Evolutionary conservation across 2,888 invertebrate genomes (phyloP), one percentile per base, ranked within the genome.

Genomic region (Trachelus troglodyta): DNA sequence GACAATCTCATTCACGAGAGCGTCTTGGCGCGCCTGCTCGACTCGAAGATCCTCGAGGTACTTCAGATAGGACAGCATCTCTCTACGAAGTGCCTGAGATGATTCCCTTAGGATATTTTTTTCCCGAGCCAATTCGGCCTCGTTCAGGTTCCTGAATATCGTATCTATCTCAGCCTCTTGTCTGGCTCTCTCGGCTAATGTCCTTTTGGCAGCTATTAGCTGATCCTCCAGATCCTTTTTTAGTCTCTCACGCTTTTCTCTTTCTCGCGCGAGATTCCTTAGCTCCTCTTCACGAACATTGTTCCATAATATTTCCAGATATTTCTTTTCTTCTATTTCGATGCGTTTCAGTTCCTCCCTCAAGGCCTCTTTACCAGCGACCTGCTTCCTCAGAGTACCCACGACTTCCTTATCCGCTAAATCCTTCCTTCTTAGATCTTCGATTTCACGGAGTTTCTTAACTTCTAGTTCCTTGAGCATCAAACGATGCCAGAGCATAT

Each of bases 401-500:
- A 80, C 81, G 6, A 79, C 69, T 69, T 74, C 79, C 40, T 80
- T 81, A 11, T 78, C 81, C 0, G 77, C 76, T 1, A 78, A 69
- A 11, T 75, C 69, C 34, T 86, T 83, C 4, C 77, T 82, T 71
- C 81, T 85, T 4, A 75, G 71, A 33, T 83, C 84, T 34, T 89
- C 85, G 34, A 81, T 81, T 23, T 88, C 85, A 31, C 85, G 82
- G 4, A 79, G 75, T 31, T 77, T 79, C 76, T 83, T 83, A 11
- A 93, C 94, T 6, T 93, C 92, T 3, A 93, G 88, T 83, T 95
- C 94, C 83, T 93, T 94, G 91, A 94, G 90, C 82, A 92, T 92
- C n/a, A 94, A 90, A 68, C 93, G 92, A 75, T 94, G 88, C 95
- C 95, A 95, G 93, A 95, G 93, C 73, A 89, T 92, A 74, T 95